Evolutionary conservation across 2,113 vertebrate species (phyloP), one percentile per base, ranked within the genome.

Genomic region (Indri indri): DNA sequence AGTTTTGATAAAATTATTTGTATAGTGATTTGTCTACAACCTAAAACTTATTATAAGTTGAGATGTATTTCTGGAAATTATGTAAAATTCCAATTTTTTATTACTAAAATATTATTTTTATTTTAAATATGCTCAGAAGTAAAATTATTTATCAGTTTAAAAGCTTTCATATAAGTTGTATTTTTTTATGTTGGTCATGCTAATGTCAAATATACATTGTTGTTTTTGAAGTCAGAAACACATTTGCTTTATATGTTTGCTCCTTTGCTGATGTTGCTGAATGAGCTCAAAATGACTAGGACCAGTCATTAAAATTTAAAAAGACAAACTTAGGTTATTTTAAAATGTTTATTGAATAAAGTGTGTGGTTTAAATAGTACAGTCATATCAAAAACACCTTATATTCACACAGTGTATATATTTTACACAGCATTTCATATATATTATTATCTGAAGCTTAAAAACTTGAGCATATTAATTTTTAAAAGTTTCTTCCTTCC

Each of bases 381-480:
- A 65, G 20, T 11, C 47, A 83, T 80, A 66, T 91, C 23, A 77
- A 89, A 86, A 76, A 54, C 25, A 91, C 13, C 37, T 85, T 88
- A 61, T 61, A 70, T 90, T 68, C 34, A 45, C 45, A 76, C 9
- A 34, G 1, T 65, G 6, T 90, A 70, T 89, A 80, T 4, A 22
- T 20, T 82, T 90, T 34, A 79, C 40, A 47, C 11, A 77, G 25
- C 66, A 92, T 92, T 90, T 90, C 14, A 79, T 59, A 87, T 17
- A 1, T 12, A 52, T 76, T 76, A 23, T 52, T 89, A 47, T 11
- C 52, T 30, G 3, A 22, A 77, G 16, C 6, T 96, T 16, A 90
- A 96, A 97, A 96, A 45, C 11, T 12, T 86, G 23, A 79, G 45
- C 70, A 95, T 96, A 93, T 82, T 42, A 47, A 79, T 87, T 63